Evolutionary conservation across 2,113 vertebrate genomes (phyloP), one percentile per base, ranked within the genome.

Genomic region (Muntiacus reevesi): DNA sequence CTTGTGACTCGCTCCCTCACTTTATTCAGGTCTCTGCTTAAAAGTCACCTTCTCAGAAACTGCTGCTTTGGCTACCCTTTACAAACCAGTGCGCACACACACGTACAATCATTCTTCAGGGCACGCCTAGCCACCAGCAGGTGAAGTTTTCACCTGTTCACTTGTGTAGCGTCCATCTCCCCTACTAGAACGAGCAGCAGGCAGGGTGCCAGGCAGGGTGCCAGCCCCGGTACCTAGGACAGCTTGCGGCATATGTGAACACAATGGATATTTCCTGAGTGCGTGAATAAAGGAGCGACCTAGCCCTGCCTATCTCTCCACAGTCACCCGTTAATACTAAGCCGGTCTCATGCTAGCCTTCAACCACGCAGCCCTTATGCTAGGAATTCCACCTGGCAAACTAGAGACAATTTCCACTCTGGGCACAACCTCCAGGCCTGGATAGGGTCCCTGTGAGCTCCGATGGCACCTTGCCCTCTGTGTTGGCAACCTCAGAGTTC

Each of bases 291-390:
- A 88, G 30, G 13, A 79, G 14, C 0, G 12, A 13, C 14, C 57
- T 30, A 74, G 21, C 30, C 47, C 81, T 36, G 30, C 21, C 45
- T 81, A 2, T 59, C 59, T 64, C 60, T 71, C 78, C 50, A 40
- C 67, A 54, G 47, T 33, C 33, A 13, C 21, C 57, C 3, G 16
- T 81, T 74, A 43, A 79, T 78, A 17, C 33, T 62, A n/a, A 15
- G 50, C 25, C 8, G 0, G 30, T 55, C 50, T 62, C 19, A 27
- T 10, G 45, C 25, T 0, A 27, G 15, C 45, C 16, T 91, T 83
- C n/a, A 15, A 33, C 64, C 21, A 54, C 0, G 0, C n/a, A 3
- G 27, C 0, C 1, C 43, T 2, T 7, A 19, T 12, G n/a, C 55
- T 17, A 40, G 27, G 36, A 60, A 30, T 3, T 36, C 74, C 13